Conservation (phyloP, 30 jellyfish, hydroid and myxozoan genomes). For the Clytia hemisphaerica region DNA sequence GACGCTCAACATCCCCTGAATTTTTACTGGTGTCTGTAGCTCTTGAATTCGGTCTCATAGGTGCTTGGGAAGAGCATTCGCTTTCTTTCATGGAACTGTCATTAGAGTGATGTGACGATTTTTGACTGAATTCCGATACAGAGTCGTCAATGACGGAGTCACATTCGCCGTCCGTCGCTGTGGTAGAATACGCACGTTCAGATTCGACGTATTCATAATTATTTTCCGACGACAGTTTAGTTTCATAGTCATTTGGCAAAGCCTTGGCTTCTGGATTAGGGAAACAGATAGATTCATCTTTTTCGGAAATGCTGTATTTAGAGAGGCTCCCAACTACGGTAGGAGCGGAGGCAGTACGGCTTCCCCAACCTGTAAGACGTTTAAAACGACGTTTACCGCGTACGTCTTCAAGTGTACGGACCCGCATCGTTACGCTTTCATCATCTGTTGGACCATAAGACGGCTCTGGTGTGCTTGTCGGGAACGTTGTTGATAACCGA, state of each 20-base stretch:
- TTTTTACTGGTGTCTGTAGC: neutral
- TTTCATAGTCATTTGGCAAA: neutral
- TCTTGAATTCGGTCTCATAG: neutral
- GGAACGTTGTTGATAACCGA: constrained; percentile 77
- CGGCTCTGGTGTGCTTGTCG: constrained; percentile 98
- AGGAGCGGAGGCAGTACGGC: constrained; percentile 99
- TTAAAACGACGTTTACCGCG: constrained; percentile 62
- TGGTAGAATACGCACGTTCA: constrained; percentile 28
- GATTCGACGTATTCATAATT: neutral
- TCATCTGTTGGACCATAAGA: constrained; percentile 90
- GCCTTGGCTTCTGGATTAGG: neutral
- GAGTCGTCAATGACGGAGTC: constrained; percentile 27
- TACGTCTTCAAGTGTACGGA: constrained; percentile 74
- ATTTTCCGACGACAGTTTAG: neutral
- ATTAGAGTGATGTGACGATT: neutral
- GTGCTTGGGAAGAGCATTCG: neutral
- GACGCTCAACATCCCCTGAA: constrained; percentile 1
- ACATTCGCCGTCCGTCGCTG: constrained; percentile 46
- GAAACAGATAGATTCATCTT: too few relatives aligned
- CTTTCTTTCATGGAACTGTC: constrained; percentile 31
- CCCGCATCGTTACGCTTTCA: constrained; percentile 47
- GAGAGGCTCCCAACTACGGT: constrained; percentile 81
- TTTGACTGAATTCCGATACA: constrained; percentile 26
- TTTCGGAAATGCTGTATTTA: constrained; percentile 46
- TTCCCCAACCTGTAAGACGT: constrained; percentile 87